phyloP scores from a whole-genome alignment of 2,888 invertebrate species.

The Pristionchus entomophagus region DNA sequence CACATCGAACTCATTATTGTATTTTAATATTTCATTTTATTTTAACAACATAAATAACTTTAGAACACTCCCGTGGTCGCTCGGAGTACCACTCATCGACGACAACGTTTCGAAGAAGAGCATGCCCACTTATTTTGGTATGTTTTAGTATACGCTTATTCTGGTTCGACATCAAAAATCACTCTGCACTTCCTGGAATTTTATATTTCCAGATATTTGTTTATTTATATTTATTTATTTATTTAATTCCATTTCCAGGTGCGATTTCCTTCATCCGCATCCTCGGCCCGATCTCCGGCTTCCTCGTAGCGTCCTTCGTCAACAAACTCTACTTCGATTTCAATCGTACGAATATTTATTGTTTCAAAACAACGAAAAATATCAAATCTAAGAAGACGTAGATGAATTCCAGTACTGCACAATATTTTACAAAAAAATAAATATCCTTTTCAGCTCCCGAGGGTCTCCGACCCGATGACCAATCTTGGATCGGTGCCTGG shows the following conservation, averaged over 20 bases:
- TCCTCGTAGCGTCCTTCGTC: slow-evolving; percentile 72
- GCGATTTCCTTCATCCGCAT: slow-evolving; percentile 75
- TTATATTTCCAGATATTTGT: neutral
- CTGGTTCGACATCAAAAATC: neutral
- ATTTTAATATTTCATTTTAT: neutral
- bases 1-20: neutral
- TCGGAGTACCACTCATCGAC: slow-evolving; percentile 75
- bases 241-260: slow-evolving; percentile 53
- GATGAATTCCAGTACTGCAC: too few species aligned
- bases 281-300: slow-evolving; percentile 75
- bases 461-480: slow-evolving; percentile 75
- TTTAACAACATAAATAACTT: too few species aligned
- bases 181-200: neutral
- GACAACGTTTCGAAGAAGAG: slow-evolving; percentile 75
- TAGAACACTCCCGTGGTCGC: slow-evolving; percentile 71
- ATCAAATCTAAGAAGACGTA: too few species aligned
- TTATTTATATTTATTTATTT: too few species aligned
- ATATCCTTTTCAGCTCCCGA: slow-evolving; percentile 60
- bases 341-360: neutral
- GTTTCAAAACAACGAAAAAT: too few species aligned
- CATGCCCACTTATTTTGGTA: slow-evolving; percentile 75
- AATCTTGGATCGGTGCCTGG: slow-evolving; percentile 79
- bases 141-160: neutral
- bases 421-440: neutral
- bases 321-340: slow-evolving; percentile 72